Conservation (phyloP, 2,888 invertebrate genomes). For the Theristus sp. region DNA sequence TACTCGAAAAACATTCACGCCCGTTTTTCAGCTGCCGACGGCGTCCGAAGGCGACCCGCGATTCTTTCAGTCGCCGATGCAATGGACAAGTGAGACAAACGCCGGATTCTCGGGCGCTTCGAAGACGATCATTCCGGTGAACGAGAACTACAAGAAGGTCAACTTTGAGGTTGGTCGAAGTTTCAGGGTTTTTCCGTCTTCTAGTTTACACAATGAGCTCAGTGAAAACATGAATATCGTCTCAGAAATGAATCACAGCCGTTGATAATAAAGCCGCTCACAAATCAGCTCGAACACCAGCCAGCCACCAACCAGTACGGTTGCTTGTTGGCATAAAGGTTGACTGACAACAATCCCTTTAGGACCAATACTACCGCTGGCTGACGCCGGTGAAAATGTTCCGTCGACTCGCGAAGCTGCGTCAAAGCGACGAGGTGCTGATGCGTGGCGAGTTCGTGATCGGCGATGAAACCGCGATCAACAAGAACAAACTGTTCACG, state of each 20-base stretch:
- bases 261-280: no score
- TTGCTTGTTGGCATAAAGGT: no score
- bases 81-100: not conserved
- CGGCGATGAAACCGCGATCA: not conserved
- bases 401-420: constrained; percentile 16
- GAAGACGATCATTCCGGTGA: not conserved
- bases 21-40: not conserved
- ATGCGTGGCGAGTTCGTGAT: constrained; percentile 9
- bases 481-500: not conserved
- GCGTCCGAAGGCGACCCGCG: not conserved
- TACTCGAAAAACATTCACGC: no score
- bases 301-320: no score
- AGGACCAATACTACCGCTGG: not conserved
- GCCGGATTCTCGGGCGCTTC: not conserved
- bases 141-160: not conserved
- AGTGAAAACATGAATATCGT: no score
- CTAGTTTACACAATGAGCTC: no score
- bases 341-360: no score
- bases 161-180: not conserved
- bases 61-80: not conserved
- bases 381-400: constrained; percentile 14
- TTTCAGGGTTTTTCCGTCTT: no score
- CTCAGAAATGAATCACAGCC: no score
- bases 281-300: no score
- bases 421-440: constrained; percentile 16